phyloP scores from a whole-genome alignment of 2,888 invertebrate genomes.

The Gymnosoma rotundatum region DNA sequence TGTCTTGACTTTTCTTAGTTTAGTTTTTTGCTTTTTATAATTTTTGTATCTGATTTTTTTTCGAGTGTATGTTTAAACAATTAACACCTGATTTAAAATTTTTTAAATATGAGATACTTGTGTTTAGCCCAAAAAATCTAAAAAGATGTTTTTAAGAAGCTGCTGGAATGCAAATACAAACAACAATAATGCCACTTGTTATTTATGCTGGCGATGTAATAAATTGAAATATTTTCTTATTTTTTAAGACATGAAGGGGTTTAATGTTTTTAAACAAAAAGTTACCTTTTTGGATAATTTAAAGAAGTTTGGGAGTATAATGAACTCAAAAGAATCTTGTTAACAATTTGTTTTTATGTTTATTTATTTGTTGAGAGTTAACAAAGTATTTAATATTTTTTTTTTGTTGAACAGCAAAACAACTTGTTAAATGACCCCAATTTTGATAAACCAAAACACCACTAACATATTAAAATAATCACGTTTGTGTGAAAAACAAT shows the following conservation, averaged over 20 bases:
- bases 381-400: constrained; percentile 43
- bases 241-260: neutral
- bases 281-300: neutral
- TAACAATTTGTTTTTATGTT: constrained; percentile 18
- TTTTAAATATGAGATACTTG: constrained; percentile 45
- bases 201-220: neutral
- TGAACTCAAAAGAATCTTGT: constrained; percentile 14
- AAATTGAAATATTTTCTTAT: neutral
- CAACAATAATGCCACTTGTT: constrained; percentile 44
- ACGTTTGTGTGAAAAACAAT: neutral
- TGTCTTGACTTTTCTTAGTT: neutral
- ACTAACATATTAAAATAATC: constrained; percentile 25
- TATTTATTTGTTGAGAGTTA: neutral
- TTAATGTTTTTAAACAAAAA: too few species aligned
- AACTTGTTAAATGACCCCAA: constrained; percentile 60
- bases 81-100: constrained; percentile 63
- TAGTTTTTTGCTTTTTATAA: constrained; percentile 23
- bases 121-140: neutral
- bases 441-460: constrained; percentile 13
- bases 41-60: constrained; percentile 38
- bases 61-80: constrained; percentile 61
- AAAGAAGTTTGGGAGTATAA: neutral
- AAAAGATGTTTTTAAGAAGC: constrained; percentile 34
- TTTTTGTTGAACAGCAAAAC: neutral
- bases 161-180: constrained; percentile 14